Evolutionary conservation across 1,140 invertebrate species (phyloP).

Genomic region (Melanaphis sacchari): DNA sequence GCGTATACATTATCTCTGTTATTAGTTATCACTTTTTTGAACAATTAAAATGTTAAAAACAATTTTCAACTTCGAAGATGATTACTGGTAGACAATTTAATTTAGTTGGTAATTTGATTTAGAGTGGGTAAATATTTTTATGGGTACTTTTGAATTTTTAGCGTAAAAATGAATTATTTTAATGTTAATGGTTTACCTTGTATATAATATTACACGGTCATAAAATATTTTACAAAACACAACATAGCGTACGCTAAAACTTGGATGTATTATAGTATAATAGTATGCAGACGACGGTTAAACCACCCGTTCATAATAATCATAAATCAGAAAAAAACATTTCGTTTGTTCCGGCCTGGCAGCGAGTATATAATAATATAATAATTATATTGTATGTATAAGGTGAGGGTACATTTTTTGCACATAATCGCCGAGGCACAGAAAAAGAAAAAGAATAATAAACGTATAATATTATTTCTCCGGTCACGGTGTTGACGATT

Average conservation of each 20-base stretch:
- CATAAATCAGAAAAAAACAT: not conserved
- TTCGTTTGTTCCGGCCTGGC: not conserved
- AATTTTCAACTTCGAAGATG: not conserved
- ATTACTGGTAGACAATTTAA: not conserved
- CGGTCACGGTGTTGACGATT: not conserved
- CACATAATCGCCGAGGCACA: not conserved
- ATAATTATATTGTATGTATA: not conserved
- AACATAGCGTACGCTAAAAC: not conserved
- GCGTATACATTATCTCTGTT: not conserved
- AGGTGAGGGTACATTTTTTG: not conserved
- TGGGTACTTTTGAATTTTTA: not conserved
- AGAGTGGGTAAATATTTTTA: not conserved
- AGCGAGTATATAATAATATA: constrained; percentile 10
- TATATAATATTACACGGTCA: not conserved
- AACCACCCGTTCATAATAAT: not conserved
- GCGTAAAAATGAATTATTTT: not conserved
- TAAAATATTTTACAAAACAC: not conserved
- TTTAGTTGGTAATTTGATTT: not conserved
- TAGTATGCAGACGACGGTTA: not conserved
- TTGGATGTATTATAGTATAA: not conserved
- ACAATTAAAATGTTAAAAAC: not conserved
- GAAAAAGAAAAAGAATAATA: not conserved
- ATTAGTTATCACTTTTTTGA: not conserved
- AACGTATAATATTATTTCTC: not conserved
- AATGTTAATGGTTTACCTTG: not conserved